Evolutionary conservation across 2,797 vertebrate species (phyloP), one percentile per base, ranked within the genome.

Genomic region (Bradypodion ventrale): DNA sequence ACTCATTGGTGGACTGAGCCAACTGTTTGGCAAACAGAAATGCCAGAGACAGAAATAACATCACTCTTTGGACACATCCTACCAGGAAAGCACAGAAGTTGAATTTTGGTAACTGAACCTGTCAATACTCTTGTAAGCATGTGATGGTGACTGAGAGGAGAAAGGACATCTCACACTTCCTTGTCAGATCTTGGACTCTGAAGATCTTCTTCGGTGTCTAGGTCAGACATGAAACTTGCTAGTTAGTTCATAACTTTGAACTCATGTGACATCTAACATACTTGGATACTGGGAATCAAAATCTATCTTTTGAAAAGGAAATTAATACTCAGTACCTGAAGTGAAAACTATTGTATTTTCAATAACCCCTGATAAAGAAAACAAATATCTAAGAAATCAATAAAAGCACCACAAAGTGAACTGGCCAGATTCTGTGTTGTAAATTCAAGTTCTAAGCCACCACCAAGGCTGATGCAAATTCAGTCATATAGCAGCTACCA

Each of bases 21-120:
- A 88, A 80, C 52, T 72, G 91, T 78, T 73, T 79, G 76, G 80
- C 52, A 72, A 83, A 86, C 4, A 88, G 82, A 42, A 76, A 56
- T 0, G 0, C 1, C 13, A 65, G 3, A 44, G 88, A 65, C 1
- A 35, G 19, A 83, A 79, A 87, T 52, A 87, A 87, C 52, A 75
- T 82, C 72, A 75, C 78, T 52, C 42, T 0, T 4, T 59, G 2
- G 27, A 91, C 82, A 0, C 0, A 0, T 82, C 85, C 82, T 83
- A 87, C 40, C n/a, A n/a, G n/a, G n/a, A n/a, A n/a, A n/a, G n/a
- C n/a, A n/a, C n/a, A n/a, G n/a, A n/a, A n/a, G n/a, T n/a, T n/a
- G n/a, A n/a, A n/a, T n/a, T n/a, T n/a, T n/a, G n/a, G n/a, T n/a
- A n/a, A n/a, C n/a, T n/a, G n/a, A n/a, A n/a, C n/a, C n/a, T n/a